These are phyloP conservation scores for Brachypodius melanocephalos DNA, from an alignment of 2,113 vertebrate species.

Conservation along the genomic window DNA sequence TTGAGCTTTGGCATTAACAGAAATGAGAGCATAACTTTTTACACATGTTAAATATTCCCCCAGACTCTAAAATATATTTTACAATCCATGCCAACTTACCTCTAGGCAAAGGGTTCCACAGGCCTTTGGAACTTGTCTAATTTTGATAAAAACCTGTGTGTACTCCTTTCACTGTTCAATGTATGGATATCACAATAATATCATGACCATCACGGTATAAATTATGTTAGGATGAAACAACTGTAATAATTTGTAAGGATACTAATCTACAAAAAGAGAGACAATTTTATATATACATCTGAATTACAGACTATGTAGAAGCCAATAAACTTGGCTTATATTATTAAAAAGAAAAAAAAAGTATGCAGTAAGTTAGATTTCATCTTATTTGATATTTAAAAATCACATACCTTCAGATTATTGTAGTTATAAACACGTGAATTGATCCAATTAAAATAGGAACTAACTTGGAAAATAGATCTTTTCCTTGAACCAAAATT, in stretches of 20 bases:
- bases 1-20: constrained; percentile 1
- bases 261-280: constrained; percentile 18
- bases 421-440: background rate
- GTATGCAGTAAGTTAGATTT: background rate
- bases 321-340: background rate
- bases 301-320: background rate
- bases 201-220: background rate
- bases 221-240: constrained; percentile 7
- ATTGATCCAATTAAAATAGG: constrained; percentile 6
- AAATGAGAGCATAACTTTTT: constrained; percentile 22
- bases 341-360: background rate
- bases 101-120: background rate
- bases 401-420: background rate
- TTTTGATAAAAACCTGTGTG: background rate
- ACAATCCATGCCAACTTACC: background rate
- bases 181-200: background rate
- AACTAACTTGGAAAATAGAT: background rate
- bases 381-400: constrained; percentile 13
- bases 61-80: constrained; percentile 1
- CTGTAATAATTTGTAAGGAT: background rate
- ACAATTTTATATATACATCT: constrained; percentile 1
- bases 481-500: constrained; percentile 21
- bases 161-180: background rate
- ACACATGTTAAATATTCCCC: background rate
- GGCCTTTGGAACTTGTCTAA: background rate